Base-by-base conservation (phyloP, 2,113 vertebrate species). In the Zapus hudsonius region DNA sequence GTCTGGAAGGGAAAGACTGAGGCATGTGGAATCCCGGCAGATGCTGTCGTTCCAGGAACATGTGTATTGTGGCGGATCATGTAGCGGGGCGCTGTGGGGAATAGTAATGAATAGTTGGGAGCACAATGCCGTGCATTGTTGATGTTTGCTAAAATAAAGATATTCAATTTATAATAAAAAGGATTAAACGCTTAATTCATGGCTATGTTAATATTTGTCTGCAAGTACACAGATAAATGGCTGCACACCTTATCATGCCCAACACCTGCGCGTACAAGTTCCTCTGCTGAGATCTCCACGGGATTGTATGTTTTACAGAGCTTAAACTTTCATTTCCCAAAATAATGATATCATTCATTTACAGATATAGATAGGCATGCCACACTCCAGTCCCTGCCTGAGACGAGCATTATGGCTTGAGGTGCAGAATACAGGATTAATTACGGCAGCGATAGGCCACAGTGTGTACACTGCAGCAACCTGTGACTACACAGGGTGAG, bases 151-250 rank as follows among this genome's bases (percentile, higher is more conserved):
- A 99, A 98, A 99, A 99, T 99, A 98, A 99, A 99, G 99, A 99
- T 98, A 98, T 99, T 99, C 98, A 98, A 98, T 99, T 98, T 98
- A 98, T 98, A 98, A 98, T 98, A 98, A 98, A 98, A 97, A 98
- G 98, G 99, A 99, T 99, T 99, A 99, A 98, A 98, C 98, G 98
- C 98, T 98, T 98, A 99, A 99, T 99, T 99, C 98, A 98, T 98
- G 98, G 97, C 98, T 99, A 98, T 99, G 98, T 98, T 99, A 99
- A 99, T 99, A 99, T 98, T 98, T 98, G 98, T 98, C 99, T 99
- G 99, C 98, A 95, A 98, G 98, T 98, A 98, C 98, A 97, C 98
- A 98, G 99, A 99, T 99, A 99, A 99, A 98, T 98, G 98, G 97
- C 94, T 97, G 97, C 95, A 98, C 97, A 98, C 98, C 98, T 99